Conservation (phyloP, 2,888 invertebrate genomes). For the Ferrisia virgata region DNA sequence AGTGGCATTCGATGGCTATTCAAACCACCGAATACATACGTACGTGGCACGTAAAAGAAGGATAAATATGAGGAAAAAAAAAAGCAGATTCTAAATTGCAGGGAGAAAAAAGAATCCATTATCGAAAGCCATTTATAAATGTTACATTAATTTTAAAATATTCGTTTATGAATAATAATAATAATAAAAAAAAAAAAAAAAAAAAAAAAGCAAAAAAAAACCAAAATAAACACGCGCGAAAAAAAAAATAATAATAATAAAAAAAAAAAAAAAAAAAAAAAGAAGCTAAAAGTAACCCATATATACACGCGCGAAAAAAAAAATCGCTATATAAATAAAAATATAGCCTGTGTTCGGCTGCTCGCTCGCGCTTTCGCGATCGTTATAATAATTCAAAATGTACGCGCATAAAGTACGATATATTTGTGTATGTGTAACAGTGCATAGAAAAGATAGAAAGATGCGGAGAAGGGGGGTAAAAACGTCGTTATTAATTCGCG, state of each 20-base stretch:
- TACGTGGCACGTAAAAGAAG: not conserved
- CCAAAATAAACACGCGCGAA: not conserved
- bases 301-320: not conserved
- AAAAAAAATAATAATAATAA: too few relatives aligned
- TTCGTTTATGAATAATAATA: too few relatives aligned
- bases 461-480: not conserved
- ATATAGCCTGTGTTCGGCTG: not conserved
- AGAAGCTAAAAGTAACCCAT: not conserved
- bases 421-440: not conserved
- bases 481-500: constrained; percentile 21
- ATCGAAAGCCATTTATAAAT: constrained; percentile 23
- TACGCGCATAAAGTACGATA: not conserved
- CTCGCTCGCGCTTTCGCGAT: not conserved
- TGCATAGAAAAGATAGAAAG: not conserved
- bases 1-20: too few relatives aligned
- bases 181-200: too few relatives aligned
- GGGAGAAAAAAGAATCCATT: not conserved
- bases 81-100: too few relatives aligned
- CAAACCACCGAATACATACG: not conserved
- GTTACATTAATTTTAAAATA: constrained; percentile 26
- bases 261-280: not conserved
- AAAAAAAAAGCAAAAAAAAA: not conserved
- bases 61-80: not conserved
- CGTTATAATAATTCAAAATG: constrained; percentile 18
- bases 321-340: not conserved